A percentile compares a stretch with the other conserved stretches of the same genome.
phyloP scores from a whole-genome alignment of 2,113 vertebrate genomes.

The Rattus norvegicus region GRCr8 NC_086039.1:71378501-71379000 shows the following conservation, averaged over 20 bases:
- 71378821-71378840: neutral
- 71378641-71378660: neutral
- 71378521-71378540: neutral
- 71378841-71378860: neutral
- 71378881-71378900: neutral
- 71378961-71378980: conserved; percentile 36
- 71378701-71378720: neutral
- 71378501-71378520: neutral
- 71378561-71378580: neutral
- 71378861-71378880: neutral
- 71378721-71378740: neutral
- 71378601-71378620: neutral
- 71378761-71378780: conserved; percentile 46
- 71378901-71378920: neutral
- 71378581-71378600: neutral
- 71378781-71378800: conserved; percentile 18
- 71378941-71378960: neutral
- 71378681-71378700: neutral
- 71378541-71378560: neutral
- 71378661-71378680: neutral
- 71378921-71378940: neutral
- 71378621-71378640: neutral
- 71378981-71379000: neutral
- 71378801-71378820: neutral
- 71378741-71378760: neutral